A percentile compares a stretch with the other conserved stretches of the same genome.
phyloP scores from a whole-genome alignment of 2,888 invertebrate genomes.

The Hydrotaea cyrtoneurina region DNA sequence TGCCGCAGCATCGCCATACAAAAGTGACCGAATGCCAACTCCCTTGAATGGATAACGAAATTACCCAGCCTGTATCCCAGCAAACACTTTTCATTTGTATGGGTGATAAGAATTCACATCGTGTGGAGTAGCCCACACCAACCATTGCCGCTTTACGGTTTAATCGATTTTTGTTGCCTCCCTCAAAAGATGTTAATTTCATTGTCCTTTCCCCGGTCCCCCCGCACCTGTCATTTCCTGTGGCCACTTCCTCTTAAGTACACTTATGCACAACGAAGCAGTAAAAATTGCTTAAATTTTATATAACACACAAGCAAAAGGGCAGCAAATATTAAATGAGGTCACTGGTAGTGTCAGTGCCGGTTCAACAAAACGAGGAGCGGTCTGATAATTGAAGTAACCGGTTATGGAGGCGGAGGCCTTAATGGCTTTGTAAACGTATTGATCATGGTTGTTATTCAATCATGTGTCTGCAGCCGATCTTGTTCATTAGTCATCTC shows the following conservation, averaged over 20 bases:
- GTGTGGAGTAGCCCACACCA: too few species aligned
- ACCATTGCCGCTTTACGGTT: background rate
- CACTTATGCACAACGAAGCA: background rate
- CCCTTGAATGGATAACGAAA: too few species aligned
- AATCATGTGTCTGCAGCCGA: too few species aligned
- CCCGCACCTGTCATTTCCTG: background rate
- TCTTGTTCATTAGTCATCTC: too few species aligned
- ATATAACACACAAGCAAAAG: background rate
- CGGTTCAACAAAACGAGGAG: background rate
- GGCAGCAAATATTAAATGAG: constrained; percentile 10
- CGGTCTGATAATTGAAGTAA: background rate
- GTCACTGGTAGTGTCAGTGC: background rate
- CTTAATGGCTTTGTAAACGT: too few species aligned
- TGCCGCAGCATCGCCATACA: too few species aligned
- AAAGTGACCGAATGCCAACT: too few species aligned
- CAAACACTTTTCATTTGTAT: too few species aligned
- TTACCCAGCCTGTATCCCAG: too few species aligned
- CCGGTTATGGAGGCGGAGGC: too few species aligned
- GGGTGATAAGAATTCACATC: too few species aligned
- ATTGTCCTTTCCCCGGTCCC: background rate
- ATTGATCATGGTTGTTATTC: too few species aligned
- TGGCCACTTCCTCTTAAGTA: background rate
- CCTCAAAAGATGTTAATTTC: background rate
- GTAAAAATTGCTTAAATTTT: constrained; percentile 31
- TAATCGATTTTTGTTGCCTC: background rate